Evolutionary conservation across 2,113 vertebrate species (phyloP), one percentile per base, ranked within the genome.

Genomic region (Chelonoidis abingdonii): DNA sequence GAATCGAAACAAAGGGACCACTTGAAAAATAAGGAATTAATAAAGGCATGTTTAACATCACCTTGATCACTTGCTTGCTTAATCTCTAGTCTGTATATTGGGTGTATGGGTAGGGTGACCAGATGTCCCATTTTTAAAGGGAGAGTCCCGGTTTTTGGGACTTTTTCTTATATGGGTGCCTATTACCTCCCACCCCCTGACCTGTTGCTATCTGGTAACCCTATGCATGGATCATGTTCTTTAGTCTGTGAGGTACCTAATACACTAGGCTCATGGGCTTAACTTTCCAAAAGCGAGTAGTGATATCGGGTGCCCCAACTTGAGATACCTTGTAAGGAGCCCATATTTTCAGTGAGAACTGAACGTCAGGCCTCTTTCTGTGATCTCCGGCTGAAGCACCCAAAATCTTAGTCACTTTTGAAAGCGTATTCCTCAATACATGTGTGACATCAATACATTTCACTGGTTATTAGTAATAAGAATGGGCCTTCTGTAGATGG

Each of bases 361-460:
- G 22, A 90, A 94, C 80, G 10, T 1, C 11, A 38, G 8, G 12
- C 86, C 17, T 59, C 90, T 41, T 0, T 62, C 29, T 65, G 80
- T 19, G 56, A 31, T 52, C 92, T 93, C 88, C 24, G 0, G 1
- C 50, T 49, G 59, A 92, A 86, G 41, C 44, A 92, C 17, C 72
- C 25, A 81, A 79, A 94, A 29, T 2, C 79, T 50, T 85, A 3
- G 25, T 3, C 80, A 86, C 1, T 81, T 94, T 84, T 81, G 53
- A 59, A 53, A 91, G 78, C 17, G 11, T 16, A 50, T 5, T 93
- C n/a, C 44, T 85, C 85, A 5, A 89, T 83, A 52, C 50, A 84
- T 0, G 0, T 59, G 86, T 93, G 8, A 21, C 69, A 0, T 50
- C 17, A n/a, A 4, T 80, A 35, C 6, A 0, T 78, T 7, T 0